phyloP scores from a whole-genome alignment of 1,140 invertebrate genomes.

The Eubasilissa regina region DNA sequence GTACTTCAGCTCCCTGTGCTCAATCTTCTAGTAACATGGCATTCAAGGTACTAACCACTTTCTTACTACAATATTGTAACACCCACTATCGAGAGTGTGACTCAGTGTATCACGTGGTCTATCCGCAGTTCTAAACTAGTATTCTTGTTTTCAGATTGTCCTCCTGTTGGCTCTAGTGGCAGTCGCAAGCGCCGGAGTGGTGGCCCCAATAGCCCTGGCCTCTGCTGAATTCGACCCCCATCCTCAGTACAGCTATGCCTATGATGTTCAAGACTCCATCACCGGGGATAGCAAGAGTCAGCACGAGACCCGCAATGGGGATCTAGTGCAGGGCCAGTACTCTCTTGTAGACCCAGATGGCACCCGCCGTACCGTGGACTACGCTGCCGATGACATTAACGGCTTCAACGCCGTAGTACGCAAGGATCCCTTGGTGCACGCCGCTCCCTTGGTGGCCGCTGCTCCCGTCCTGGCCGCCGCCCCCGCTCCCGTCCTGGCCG shows the following conservation, averaged over 20 bases:
- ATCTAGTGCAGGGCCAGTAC: constrained; percentile 76
- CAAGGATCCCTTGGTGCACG: constrained; percentile 53
- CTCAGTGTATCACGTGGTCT: too few relatives aligned
- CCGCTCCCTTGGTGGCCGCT: constrained; percentile 53
- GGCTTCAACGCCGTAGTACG: constrained; percentile 65
- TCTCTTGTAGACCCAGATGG: constrained; percentile 75
- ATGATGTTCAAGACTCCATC: constrained; percentile 75
- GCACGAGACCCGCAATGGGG: constrained; percentile 75
- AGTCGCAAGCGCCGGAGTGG: constrained; percentile 56
- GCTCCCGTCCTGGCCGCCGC: constrained; percentile 33
- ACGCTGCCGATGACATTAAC: constrained; percentile 75
- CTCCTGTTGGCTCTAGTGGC: constrained; percentile 62
- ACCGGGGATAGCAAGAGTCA: constrained; percentile 78
- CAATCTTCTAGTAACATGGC: constrained; percentile 32
- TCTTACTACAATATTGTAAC: too few relatives aligned
- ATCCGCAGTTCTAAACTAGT: neutral
- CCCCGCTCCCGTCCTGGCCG: constrained; percentile 69
- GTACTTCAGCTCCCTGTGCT: neutral
- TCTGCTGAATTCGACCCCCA: constrained; percentile 62
- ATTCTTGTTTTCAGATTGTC: constrained; percentile 61
- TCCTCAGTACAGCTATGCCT: constrained; percentile 76
- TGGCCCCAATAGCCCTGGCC: constrained; percentile 53
- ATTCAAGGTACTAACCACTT: constrained; percentile 36
- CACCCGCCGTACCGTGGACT: constrained; percentile 74
- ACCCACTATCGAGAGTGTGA: too few relatives aligned